Evolutionary conservation across 2,888 invertebrate genomes (phyloP), one percentile per base, ranked within the genome.

Genomic region (Parapristionchus giblindavisi): DNA sequence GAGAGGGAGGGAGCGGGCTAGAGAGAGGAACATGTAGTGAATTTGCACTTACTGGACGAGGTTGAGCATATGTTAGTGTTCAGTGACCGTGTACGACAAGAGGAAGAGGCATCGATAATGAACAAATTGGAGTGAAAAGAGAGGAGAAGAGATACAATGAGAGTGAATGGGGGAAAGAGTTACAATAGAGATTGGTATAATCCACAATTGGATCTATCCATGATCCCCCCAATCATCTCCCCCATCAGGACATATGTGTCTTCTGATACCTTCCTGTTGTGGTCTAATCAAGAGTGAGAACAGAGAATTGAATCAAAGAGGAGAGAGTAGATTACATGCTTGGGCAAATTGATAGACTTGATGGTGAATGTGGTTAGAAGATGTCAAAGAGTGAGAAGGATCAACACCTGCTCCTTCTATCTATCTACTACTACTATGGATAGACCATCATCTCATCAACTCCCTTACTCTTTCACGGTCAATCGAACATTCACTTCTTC

Each of bases 81-180:
- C 70, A 71, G 38, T 71, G 70, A 71, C 70, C 70, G 70, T 71
- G 40, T 56, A 40, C 27, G 34, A 68, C 32, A 38, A 3, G 63
- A 24, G 60, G 60, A 60, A n/a, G 60, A 60, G 38, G 38, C 36
- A 29, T 0, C 51, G 52, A 68, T 38, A 52, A 68, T 52, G 51
- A 38, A 68, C 51, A 52, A 32, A 68, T 32, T 11, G 34, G 27
- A 52, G 68, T 0, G 34, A 52, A 52, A 52, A 48, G 8, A 1
- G 63, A 27, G 65, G 21, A 24, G 66, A 51, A 6, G 21, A 17
- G 52, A 24, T 32, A 52, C 48, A 51, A 17, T 21, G 32, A 48
- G 66, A 17, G 40, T 21, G 32, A 51, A 36, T 48, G 29, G n/a
- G 54, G 24, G 54, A 54, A 6, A n/a, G 54, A n/a, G 6, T n/a